Evolutionary conservation across 1,140 invertebrate species (phyloP), one percentile per base, ranked within the genome.

Genomic region (Drosophila lacertosa): DNA sequence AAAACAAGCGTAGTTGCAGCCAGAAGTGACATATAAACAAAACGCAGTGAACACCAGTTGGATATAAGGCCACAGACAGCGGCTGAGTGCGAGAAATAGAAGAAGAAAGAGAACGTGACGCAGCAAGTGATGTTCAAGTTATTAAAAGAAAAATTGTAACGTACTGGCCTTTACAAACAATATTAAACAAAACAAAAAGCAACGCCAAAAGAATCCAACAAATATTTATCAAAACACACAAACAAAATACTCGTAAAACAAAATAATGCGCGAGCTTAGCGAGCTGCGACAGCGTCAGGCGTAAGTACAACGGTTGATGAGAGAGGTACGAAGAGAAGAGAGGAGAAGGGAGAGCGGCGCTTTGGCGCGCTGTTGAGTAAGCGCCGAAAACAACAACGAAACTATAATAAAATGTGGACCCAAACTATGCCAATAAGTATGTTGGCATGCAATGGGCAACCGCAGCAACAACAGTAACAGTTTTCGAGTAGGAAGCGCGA

Each of bases 141-240:
- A 32, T 33, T 82, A 26, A 74, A 48, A 58, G 40, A 24, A 44
- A 82, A 77, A 82, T 51, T 82, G 78, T 82, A 81, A 81, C 63
- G 78, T 82, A 81, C 24, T 37, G 33, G 10, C 39, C n/a, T 68
- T 42, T n/a, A 47, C 48, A 11, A 39, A 0, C 7, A 47, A 13
- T 7, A 47, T 33, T 13, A 39, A 13, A 32, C 32, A 32, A 40
- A 29, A 37, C 53, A 66, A 37, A 37, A 47, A 40, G 11, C 53
- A 22, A 53, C 33, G 13, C 32, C 44, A 22, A 57, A 54, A 40
- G 13, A 20, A 20, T 3, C 51, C 9, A 18, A 35, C n/a, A 69
- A 69, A 18, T 29, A 15, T 20, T 18, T 48, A 51, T 51, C 47
- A 35, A 39, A 42, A 29, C 22, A 55, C 16, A 40, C 44, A 32